These are phyloP conservation scores for Drosophila dunni DNA, from an alignment of 1,140 invertebrate genomes.

Conservation along the genomic window DNA sequence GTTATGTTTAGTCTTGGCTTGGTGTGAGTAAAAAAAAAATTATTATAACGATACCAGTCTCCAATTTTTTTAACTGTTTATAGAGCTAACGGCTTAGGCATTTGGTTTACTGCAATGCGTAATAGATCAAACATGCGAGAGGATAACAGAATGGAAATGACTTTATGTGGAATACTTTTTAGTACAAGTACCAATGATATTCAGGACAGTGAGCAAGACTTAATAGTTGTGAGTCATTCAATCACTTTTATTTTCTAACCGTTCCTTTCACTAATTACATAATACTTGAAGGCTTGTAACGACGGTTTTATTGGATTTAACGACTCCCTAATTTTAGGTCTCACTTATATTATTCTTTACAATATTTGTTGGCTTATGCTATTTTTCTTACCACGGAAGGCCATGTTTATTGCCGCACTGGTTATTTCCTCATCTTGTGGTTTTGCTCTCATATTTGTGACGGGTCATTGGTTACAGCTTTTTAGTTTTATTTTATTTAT, in stretches of 20 bases:
- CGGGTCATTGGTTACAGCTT: conserved; percentile 39
- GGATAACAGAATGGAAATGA: conserved; percentile 39
- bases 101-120: conserved; percentile 64
- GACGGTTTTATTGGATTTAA: conserved; percentile 54
- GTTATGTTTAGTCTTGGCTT: conserved; percentile 66
- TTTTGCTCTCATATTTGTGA: conserved; percentile 39
- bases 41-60: no score
- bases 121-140: conserved; percentile 59
- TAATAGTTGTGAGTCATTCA: conserved; percentile 22
- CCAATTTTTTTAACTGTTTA: neutral
- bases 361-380: conserved; percentile 58
- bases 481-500: conserved; percentile 49
- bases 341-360: conserved; percentile 52
- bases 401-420: conserved; percentile 47
- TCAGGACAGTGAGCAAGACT: conserved; percentile 42
- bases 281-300: conserved; percentile 42
- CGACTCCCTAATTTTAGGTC: conserved; percentile 56
- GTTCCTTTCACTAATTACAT: neutral
- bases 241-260: neutral
- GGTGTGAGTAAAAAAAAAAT: conserved; percentile 44
- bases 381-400: conserved; percentile 44
- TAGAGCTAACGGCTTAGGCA: conserved; percentile 57
- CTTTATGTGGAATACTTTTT: conserved; percentile 56
- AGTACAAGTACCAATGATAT: conserved; percentile 7
- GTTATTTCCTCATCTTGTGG: conserved; percentile 49